Percentiles rank a stretch among this genome's conserved stretches.
These are phyloP conservation scores for Rallus crepitans DNA, from an alignment of 2,797 vertebrate species.

Conservation along the genomic window DNA sequence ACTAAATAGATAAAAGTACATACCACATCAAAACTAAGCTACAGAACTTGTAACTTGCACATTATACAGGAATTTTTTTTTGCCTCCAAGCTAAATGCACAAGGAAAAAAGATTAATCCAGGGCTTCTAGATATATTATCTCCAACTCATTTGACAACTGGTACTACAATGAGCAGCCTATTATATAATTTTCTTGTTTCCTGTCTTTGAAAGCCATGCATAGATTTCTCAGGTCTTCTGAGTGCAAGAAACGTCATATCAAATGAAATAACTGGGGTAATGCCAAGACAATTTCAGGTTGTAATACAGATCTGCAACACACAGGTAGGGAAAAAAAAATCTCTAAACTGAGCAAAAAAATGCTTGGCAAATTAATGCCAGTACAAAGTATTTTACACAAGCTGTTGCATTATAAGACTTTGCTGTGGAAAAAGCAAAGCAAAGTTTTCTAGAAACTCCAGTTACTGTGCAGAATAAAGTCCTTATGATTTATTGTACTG, in stretches of 20 bases:
- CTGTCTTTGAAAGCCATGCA: background rate
- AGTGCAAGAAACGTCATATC: background rate
- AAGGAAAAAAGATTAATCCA: background rate
- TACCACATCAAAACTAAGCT: background rate
- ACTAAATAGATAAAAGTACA: background rate
- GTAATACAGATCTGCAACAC: background rate
- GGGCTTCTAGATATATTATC: background rate
- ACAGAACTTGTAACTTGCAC: background rate
- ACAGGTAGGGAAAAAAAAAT: background rate
- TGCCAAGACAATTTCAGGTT: background rate
- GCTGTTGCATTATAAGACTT: background rate
- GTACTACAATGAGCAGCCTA: background rate
- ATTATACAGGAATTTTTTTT: background rate
- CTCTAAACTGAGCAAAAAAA: background rate
- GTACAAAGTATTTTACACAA: background rate
- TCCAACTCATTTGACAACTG: background rate
- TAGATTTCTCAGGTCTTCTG: background rate
- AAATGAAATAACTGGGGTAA: background rate
- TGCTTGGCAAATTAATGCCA: background rate
- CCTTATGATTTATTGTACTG: background rate
- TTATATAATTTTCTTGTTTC: background rate
- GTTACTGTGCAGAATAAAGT: background rate
- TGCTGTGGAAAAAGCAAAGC: background rate
- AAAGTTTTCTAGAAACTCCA: background rate
- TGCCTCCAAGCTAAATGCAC: background rate